These are phyloP conservation scores for Esox niger DNA, from an alignment of 2,113 vertebrate genomes.

Conservation along the genomic window DNA sequence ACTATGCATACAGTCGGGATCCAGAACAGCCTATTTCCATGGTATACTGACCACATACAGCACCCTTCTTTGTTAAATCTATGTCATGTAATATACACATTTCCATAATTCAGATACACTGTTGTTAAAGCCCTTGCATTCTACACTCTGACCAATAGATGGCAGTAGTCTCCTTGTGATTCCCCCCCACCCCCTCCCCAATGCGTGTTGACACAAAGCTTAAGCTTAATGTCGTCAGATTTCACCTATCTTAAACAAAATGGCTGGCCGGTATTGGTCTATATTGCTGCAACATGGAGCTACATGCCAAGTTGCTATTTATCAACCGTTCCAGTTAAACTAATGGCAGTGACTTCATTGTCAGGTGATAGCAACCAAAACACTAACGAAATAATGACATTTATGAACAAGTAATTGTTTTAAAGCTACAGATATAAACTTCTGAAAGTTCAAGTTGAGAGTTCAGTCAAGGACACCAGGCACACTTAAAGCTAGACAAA, in stretches of 20 bases:
- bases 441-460: too few relatives aligned
- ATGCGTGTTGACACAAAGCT: slow-evolving; percentile 38
- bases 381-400: too few relatives aligned
- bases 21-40: too few relatives aligned
- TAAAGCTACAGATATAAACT: too few relatives aligned
- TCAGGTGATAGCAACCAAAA: not conserved
- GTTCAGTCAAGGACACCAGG: too few relatives aligned
- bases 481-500: too few relatives aligned
- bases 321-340: not conserved
- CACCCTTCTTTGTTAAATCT: too few relatives aligned
- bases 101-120: not conserved
- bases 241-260: slow-evolving; percentile 58
- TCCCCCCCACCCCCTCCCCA: too few relatives aligned
- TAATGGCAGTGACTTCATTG: not conserved
- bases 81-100: not conserved
- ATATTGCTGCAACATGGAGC: not conserved
- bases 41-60: too few relatives aligned
- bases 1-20: too few relatives aligned
- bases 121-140: slow-evolving; percentile 38
- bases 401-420: too few relatives aligned
- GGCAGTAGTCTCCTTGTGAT: slow-evolving; percentile 41
- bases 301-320: not conserved
- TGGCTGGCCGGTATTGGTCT: slow-evolving; percentile 44
- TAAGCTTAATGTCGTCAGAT: slow-evolving; percentile 50
- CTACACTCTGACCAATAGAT: slow-evolving; percentile 52